Conservation (phyloP, 1,140 invertebrate species). For the Xylocopa sonorina region DNA sequence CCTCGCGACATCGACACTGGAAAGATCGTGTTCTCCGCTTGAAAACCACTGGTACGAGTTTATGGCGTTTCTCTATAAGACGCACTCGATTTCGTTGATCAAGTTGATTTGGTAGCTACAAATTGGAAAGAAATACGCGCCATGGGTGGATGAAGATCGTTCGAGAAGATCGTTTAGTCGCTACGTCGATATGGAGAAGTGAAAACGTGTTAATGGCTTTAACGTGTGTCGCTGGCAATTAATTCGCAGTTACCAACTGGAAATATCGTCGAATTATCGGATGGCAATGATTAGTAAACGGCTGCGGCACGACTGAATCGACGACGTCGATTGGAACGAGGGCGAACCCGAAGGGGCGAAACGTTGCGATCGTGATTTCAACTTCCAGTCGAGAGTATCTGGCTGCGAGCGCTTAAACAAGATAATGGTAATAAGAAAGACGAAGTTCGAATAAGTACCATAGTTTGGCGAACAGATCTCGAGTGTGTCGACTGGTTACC, state of each 20-base stretch:
- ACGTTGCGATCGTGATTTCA: background rate
- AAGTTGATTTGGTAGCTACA: too few species aligned
- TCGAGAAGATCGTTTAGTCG: slow-evolving; percentile 6
- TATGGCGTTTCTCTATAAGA: too few species aligned
- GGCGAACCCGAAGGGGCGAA: background rate
- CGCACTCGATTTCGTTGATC: too few species aligned
- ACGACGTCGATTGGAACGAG: background rate
- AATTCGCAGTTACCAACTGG: background rate
- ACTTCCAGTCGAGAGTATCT: background rate
- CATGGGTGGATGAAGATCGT: slow-evolving; percentile 12
- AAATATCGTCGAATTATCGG: slow-evolving; percentile 16
- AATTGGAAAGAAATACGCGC: too few species aligned
- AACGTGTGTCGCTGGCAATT: slow-evolving; percentile 7
- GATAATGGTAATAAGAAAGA: background rate
- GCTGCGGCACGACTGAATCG: background rate
- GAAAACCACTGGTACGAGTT: background rate
- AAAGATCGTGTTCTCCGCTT: background rate
- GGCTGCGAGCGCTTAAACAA: background rate
- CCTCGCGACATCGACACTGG: background rate
- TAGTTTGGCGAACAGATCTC: background rate
- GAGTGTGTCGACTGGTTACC: background rate
- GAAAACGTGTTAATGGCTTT: background rate
- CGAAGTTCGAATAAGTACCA: background rate
- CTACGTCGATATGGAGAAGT: background rate
- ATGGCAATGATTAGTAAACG: slow-evolving; percentile 19